Conservation (phyloP, 1,140 invertebrate species). For the Sycophila sp. region DNA sequence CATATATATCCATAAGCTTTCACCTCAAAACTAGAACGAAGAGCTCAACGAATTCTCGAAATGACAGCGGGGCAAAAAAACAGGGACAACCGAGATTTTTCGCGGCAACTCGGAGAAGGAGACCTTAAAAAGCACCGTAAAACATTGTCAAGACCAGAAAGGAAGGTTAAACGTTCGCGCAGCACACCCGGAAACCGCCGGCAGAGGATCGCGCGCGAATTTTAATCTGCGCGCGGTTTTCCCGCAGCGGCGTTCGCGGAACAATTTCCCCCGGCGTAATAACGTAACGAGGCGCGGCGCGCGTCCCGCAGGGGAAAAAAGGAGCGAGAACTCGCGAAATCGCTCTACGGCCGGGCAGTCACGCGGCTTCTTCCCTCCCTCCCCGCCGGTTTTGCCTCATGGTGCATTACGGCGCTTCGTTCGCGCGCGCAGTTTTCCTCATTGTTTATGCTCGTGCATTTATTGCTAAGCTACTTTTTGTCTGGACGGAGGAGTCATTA, state of each 20-base stretch:
- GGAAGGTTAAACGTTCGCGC: too few species aligned
- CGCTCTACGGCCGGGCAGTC: conserved; percentile 44
- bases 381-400: too few species aligned
- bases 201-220: conserved; percentile 11
- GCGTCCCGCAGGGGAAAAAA: conserved; percentile 10
- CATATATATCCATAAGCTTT: too few species aligned
- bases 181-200: conserved; percentile 3
- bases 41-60: too few species aligned
- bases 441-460: not conserved
- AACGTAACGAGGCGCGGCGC: conserved; percentile 20
- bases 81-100: too few species aligned
- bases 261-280: conserved; percentile 29
- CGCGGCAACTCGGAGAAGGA: too few species aligned
- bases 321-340: conserved; percentile 45
- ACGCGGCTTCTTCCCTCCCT: not conserved
- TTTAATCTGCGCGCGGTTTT: conserved; percentile 29
- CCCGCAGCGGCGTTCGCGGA: conserved; percentile 14
- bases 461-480: not conserved
- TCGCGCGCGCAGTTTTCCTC: not conserved
- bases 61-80: too few species aligned
- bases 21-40: too few species aligned
- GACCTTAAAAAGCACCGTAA: too few species aligned
- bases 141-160: too few species aligned
- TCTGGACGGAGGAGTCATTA: too few species aligned
- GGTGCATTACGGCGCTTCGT: too few species aligned